Evolutionary conservation across 2,797 vertebrate species (phyloP), one percentile per base, ranked within the genome.

Genomic region (Syngnathus acus): DNA sequence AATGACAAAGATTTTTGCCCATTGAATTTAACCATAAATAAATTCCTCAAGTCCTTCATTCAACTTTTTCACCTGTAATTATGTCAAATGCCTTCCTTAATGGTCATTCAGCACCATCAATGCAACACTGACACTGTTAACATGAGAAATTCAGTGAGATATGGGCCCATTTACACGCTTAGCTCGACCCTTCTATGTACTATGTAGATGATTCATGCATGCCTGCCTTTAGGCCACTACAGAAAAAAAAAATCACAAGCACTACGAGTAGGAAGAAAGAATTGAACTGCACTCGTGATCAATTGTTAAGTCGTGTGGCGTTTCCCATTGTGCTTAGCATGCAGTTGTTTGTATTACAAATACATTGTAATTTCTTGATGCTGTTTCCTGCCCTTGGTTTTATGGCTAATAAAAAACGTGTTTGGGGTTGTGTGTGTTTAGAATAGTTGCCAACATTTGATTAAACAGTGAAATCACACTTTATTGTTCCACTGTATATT

Each of bases 1-100:
- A 69, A 90, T 83, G 89, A 90, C 71, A 77, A 50, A 76, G 62
- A 78, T 13, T 14, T 3, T 59, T 42, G 38, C 38, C 17, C 9
- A 7, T 39, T 42, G 9, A 13, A 21, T 42, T 40, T n/a, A 42
- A 61, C 9, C 9, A n/a, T 23, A 21, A 61, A 42, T n/a, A n/a
- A 7, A 57, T 57, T 37, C 6, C 9, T 3, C 16, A 48, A 48
- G 47, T 19, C 47, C 47, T 19, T 17, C 16, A 37, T 2, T 6
- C 17, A 8, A 42, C 4, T 39, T 40, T 60, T 60, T n/a, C 38
- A 39, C 38, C 58, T 40, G 17, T 11, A n/a, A n/a, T 60, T 60
- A 59, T 40, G 32, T 19, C 17, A 59, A 19, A 19, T 3, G 2
- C 1, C 57, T 16, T 40, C 57, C n/a, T 39, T 19, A 40, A 9